phyloP scores from a whole-genome alignment of 2,113 vertebrate species.

The Peromyscus maniculatus region DNA sequence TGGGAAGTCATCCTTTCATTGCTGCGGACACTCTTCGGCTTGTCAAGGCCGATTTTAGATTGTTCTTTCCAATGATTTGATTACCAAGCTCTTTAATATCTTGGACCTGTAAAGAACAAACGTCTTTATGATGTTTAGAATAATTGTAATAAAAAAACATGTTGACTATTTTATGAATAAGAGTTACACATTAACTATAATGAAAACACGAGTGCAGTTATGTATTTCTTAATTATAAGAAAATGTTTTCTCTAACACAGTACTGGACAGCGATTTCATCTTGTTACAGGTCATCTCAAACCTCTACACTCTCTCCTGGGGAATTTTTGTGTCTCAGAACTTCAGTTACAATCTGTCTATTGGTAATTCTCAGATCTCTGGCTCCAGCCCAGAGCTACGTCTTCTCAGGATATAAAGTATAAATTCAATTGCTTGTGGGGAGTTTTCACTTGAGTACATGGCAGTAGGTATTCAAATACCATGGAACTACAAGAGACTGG shows the following conservation, averaged over 20 bases:
- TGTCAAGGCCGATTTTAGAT: not conserved
- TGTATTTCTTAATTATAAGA: not conserved
- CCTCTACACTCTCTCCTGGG: not conserved
- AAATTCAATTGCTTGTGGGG: not conserved
- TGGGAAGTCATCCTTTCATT: not conserved
- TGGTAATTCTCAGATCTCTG: not conserved
- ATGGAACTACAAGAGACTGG: not conserved
- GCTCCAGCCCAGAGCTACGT: not conserved
- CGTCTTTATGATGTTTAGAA: not conserved
- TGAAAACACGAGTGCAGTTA: not conserved
- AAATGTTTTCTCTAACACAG: not conserved
- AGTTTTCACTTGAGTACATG: slow-evolving; percentile 6
- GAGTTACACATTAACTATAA: not conserved
- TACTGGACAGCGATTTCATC: not conserved
- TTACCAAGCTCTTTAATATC: not conserved
- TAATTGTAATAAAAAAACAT: not conserved
- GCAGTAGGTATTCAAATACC: not conserved
- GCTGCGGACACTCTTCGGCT: not conserved
- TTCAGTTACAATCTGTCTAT: not conserved
- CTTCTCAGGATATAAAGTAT: not conserved
- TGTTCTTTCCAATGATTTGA: slow-evolving; percentile 1
- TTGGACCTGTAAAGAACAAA: not conserved
- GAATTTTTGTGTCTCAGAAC: not conserved
- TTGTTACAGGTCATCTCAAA: not conserved
- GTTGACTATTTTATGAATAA: slow-evolving; percentile 34